Conservation (phyloP, 2,888 invertebrate species). For the Cordilura impudica region DNA sequence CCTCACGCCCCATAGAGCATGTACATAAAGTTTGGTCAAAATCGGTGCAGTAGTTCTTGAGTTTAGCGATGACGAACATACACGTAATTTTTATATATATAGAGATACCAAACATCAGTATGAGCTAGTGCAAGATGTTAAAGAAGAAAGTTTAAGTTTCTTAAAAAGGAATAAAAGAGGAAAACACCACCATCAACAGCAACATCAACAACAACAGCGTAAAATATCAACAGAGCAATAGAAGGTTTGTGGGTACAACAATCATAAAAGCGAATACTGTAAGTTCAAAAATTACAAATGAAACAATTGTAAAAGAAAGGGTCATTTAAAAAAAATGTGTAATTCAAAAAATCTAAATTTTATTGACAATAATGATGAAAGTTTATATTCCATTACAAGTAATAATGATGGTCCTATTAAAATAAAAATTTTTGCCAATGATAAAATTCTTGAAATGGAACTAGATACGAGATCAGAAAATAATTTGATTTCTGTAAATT, state of each 20-base stretch:
- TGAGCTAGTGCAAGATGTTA: conserved; percentile 27
- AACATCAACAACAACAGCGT: conserved; percentile 17
- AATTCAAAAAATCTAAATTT: conserved; percentile 28
- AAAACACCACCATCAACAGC: neutral
- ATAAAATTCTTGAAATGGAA: conserved; percentile 30
- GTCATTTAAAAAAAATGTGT: conserved; percentile 59
- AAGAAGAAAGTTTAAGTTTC: neutral
- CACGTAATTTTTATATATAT: no score
- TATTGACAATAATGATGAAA: conserved; percentile 9
- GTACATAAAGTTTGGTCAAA: no score
- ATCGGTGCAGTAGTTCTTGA: no score
- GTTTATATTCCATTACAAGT: conserved; percentile 32
- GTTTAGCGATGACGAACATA: no score
- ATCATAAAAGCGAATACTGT: conserved; percentile 44
- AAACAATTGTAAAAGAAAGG: conserved; percentile 51
- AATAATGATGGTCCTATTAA: conserved; percentile 11
- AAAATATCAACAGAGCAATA: no score
- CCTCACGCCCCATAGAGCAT: no score
- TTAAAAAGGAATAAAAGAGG: neutral
- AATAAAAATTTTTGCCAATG: conserved; percentile 25
- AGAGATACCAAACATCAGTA: conserved; percentile 38
- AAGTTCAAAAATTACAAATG: conserved; percentile 56
- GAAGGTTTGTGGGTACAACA: conserved; percentile 48
- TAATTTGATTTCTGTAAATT: conserved; percentile 18
- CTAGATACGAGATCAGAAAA: conserved; percentile 52